Evolutionary conservation across 2,888 invertebrate genomes (phyloP).

Genomic region (Axea sp.): DNA sequence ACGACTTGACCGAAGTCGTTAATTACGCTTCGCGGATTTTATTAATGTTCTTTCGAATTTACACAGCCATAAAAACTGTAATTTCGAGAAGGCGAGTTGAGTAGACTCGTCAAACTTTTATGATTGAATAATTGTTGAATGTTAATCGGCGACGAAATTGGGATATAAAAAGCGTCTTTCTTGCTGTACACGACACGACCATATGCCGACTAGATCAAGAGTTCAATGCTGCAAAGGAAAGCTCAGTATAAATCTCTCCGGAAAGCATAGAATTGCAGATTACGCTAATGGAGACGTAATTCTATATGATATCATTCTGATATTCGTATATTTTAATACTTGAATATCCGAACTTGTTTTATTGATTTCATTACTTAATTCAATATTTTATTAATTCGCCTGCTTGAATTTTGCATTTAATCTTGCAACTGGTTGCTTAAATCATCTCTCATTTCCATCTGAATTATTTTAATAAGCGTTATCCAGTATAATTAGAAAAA

Average conservation of each 20-base stretch:
- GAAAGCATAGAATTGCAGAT: slow-evolving; percentile 45
- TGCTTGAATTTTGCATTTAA: too few relatives aligned
- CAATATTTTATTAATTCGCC: too few relatives aligned
- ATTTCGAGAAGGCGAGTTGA: too few relatives aligned
- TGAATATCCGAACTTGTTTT: too few relatives aligned
- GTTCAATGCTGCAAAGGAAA: slow-evolving; percentile 22
- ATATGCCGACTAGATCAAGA: slow-evolving; percentile 21
- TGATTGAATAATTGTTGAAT: slow-evolving; percentile 22
- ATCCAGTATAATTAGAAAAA: too few relatives aligned
- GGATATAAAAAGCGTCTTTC: not conserved
- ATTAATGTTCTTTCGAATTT: too few relatives aligned
- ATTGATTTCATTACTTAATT: too few relatives aligned
- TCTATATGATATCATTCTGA: too few relatives aligned
- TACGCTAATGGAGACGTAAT: slow-evolving; percentile 21
- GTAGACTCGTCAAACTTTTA: slow-evolving; percentile 5
- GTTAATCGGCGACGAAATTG: slow-evolving; percentile 6
- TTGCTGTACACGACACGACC: slow-evolving; percentile 9
- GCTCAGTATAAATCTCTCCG: slow-evolving; percentile 20
- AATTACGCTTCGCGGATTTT: not conserved
- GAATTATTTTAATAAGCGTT: too few relatives aligned
- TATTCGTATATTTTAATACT: slow-evolving; percentile 18
- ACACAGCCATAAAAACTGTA: too few relatives aligned
- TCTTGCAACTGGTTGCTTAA: too few relatives aligned
- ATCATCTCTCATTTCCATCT: too few relatives aligned
- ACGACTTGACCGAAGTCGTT: not conserved